Percentiles rank a stretch among this genome's conserved stretches.
These are phyloP conservation scores for Sinodicranocentrus sp. DNA, from an alignment of 2,888 invertebrate species.

Conservation along the genomic window DNA sequence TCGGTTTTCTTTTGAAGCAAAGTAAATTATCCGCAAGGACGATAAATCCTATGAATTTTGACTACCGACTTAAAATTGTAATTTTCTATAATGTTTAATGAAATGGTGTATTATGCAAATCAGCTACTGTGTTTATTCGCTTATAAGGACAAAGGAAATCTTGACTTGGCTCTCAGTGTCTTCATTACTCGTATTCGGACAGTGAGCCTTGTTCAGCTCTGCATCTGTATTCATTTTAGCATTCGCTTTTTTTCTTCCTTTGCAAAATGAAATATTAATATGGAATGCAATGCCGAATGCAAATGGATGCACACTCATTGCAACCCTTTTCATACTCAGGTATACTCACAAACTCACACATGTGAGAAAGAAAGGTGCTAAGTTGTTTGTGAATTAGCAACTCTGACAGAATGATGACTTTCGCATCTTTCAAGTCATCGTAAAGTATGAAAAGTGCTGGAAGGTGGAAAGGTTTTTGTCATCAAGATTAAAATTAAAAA, in stretches of 20 bases:
- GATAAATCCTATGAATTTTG: conserved; percentile 19
- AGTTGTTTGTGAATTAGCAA: conserved; percentile 53
- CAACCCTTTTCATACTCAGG: no score
- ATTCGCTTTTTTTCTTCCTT: background rate
- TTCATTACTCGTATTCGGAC: conserved; percentile 23
- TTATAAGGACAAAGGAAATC: conserved; percentile 59
- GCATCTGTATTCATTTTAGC: background rate
- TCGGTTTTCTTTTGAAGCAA: background rate
- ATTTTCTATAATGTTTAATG: conserved; percentile 63
- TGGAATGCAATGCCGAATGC: conserved; percentile 2
- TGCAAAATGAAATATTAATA: background rate
- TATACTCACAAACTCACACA: background rate
- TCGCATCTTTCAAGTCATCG: conserved; percentile 10
- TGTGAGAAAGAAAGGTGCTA: conserved; percentile 49
- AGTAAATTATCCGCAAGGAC: no score
- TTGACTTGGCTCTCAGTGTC: conserved; percentile 10
- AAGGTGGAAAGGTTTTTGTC: conserved; percentile 59
- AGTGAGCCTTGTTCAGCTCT: background rate
- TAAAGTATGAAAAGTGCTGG: conserved; percentile 39
- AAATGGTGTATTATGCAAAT: conserved; percentile 73
- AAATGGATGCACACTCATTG: background rate
- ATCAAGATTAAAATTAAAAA: conserved; percentile 53
- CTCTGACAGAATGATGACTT: conserved; percentile 38
- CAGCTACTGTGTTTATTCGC: conserved; percentile 60
- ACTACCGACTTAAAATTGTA: conserved; percentile 5